These are phyloP conservation scores for Scomber scombrus DNA, from an alignment of 2,113 vertebrate species.

Conservation along the genomic window DNA sequence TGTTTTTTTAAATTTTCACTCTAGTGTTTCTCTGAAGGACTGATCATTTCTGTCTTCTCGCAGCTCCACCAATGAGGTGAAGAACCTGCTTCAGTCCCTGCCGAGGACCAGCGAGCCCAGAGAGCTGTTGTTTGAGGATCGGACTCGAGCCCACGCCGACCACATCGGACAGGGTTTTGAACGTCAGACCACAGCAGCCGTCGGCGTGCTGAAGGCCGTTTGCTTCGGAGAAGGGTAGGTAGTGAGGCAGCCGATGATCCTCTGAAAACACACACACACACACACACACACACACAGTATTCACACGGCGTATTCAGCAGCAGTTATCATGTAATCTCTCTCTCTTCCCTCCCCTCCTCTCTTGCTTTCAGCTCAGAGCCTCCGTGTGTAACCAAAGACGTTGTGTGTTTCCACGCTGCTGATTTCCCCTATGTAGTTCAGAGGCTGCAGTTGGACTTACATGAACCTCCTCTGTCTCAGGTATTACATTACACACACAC, in stretches of 20 bases:
- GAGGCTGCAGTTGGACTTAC: constrained; percentile 94
- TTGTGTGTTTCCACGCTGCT: constrained; percentile 97
- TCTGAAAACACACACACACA: no score
- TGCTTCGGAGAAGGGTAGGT: constrained; percentile 90
- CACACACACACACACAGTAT: constrained; percentile 5
- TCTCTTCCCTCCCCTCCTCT: constrained; percentile 11
- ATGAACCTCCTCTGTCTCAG: constrained; percentile 97
- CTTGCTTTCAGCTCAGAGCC: constrained; percentile 87
- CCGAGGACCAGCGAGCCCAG: constrained; percentile 96
- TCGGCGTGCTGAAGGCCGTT: constrained; percentile 96
- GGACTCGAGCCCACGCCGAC: constrained; percentile 96
- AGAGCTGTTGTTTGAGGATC: constrained; percentile 97
- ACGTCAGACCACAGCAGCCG: constrained; percentile 95
- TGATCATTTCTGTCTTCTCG: not conserved
- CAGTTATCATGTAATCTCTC: constrained; percentile 19
- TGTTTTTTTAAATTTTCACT: not conserved
- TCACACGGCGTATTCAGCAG: constrained; percentile 15
- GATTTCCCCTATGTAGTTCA: constrained; percentile 96
- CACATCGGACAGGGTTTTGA: constrained; percentile 99
- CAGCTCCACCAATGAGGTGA: constrained; percentile 99
- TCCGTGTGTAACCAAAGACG: constrained; percentile 99
- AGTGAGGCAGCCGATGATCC: no score
- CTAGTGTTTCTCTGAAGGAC: not conserved
- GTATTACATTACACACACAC: constrained; percentile 73
- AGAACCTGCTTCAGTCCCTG: constrained; percentile 99